These are phyloP conservation scores for Diplolepis rosae DNA, from an alignment of 2,888 invertebrate genomes.

Conservation along the genomic window DNA sequence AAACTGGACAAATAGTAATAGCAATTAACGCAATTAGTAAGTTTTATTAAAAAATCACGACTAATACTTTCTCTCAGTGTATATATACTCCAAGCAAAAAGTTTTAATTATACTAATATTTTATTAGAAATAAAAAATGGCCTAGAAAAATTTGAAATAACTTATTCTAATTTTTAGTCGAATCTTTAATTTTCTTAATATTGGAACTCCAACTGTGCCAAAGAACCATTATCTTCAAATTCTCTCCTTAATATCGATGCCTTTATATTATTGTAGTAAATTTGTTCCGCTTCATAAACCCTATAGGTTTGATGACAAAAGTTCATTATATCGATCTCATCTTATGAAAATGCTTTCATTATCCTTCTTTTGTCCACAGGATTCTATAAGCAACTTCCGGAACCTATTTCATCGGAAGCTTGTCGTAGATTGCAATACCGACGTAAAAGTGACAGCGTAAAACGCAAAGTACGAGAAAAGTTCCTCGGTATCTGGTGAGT, in stretches of 20 bases:
- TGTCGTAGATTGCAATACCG: slow-evolving; percentile 77
- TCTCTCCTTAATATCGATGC: background rate
- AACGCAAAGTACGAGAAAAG: slow-evolving; percentile 77
- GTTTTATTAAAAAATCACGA: no score
- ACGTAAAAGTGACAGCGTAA: slow-evolving; percentile 78
- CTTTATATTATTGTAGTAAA: background rate
- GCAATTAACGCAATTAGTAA: no score
- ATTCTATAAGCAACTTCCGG: slow-evolving; percentile 79
- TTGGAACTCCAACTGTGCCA: no score
- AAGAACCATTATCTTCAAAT: background rate
- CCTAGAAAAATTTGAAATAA: no score
- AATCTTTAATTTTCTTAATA: no score
- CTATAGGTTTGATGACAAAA: background rate
- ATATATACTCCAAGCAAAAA: no score
- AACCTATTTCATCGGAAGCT: slow-evolving; percentile 77
- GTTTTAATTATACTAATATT: no score
- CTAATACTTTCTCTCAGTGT: no score
- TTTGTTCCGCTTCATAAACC: background rate
- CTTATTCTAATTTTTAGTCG: no score
- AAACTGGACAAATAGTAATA: no score
- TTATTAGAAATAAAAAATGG: no score
- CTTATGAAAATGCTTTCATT: slow-evolving; percentile 21
- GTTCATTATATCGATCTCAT: slow-evolving; percentile 39
- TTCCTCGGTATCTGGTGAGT: slow-evolving; percentile 79
- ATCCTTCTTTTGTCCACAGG: slow-evolving; percentile 69